phyloP scores from a whole-genome alignment of 2,888 invertebrate genomes.

The Yponomeuta cagnagella region DNA sequence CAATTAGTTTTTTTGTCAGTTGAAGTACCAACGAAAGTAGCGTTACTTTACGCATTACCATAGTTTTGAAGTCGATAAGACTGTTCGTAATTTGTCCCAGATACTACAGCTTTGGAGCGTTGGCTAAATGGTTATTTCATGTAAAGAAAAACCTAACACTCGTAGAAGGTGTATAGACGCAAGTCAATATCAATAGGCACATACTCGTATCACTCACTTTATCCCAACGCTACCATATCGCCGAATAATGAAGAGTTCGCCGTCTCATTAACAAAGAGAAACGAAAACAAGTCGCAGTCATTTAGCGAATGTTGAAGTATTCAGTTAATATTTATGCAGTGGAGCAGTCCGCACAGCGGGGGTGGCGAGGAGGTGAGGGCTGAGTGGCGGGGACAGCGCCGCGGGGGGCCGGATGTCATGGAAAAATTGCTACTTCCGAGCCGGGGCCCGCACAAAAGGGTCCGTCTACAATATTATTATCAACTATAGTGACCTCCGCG shows the following conservation, averaged over 20 bases:
- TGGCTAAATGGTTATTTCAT: too few species aligned
- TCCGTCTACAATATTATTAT: slow-evolving; percentile 57
- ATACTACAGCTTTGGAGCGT: too few species aligned
- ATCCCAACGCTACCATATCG: neutral
- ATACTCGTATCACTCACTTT: neutral
- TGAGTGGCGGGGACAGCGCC: slow-evolving; percentile 49
- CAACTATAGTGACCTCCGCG: slow-evolving; percentile 52
- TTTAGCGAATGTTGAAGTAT: slow-evolving; percentile 16
- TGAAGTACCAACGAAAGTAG: too few species aligned
- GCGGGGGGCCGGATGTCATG: slow-evolving; percentile 62
- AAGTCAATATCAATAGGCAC: neutral
- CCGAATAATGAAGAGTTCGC: neutral
- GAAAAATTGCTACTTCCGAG: slow-evolving; percentile 69
- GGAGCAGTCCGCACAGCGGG: slow-evolving; percentile 8
- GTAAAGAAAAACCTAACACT: too few species aligned
- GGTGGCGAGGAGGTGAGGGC: neutral
- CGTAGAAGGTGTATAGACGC: neutral
- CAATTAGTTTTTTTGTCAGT: too few species aligned
- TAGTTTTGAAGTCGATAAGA: too few species aligned
- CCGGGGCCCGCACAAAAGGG: slow-evolving; percentile 49
- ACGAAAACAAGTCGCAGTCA: slow-evolving; percentile 14
- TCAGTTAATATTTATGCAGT: slow-evolving; percentile 18
- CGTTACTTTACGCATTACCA: too few species aligned
- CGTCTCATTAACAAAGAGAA: slow-evolving; percentile 8
- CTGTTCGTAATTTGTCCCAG: too few species aligned